phyloP scores from a whole-genome alignment of 2,797 vertebrate genomes.

The Lutjanus campechanus region DNA sequence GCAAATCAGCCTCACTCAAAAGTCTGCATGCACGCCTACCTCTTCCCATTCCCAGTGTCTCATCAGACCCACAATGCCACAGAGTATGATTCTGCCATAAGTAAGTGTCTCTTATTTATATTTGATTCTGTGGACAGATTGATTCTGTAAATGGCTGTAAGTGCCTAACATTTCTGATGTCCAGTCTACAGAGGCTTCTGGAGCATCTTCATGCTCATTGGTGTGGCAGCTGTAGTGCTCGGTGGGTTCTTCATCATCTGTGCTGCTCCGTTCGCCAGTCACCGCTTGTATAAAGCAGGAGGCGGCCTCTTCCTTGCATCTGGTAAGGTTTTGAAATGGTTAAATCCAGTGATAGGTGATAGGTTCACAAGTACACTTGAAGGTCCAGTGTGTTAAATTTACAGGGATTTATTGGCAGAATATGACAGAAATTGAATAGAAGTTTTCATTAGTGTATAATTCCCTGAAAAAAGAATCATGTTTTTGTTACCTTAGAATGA shows the following conservation, averaged over 20 bases:
- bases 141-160: not conserved
- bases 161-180: conserved; percentile 35
- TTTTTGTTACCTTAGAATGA: too few species aligned
- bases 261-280: conserved; percentile 94
- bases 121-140: not conserved
- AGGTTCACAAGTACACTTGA: too few species aligned
- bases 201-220: conserved; percentile 95
- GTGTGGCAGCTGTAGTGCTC: conserved; percentile 87
- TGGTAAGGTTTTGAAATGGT: conserved; percentile 81
- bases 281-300: conserved; percentile 93
- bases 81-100: conserved; percentile 91
- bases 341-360: not conserved
- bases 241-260: conserved; percentile 96
- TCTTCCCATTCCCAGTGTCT: conserved; percentile 93
- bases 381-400: too few species aligned
- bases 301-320: conserved; percentile 91
- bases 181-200: conserved; percentile 97
- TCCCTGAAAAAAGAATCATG: too few species aligned
- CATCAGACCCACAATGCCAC: conserved; percentile 90
- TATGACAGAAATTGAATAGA: too few species aligned
- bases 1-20: conserved; percentile 92
- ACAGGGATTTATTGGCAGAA: too few species aligned
- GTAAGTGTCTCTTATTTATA: conserved; percentile 83
- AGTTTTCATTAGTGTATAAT: too few species aligned
- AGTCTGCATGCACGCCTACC: conserved; percentile 92